Evolutionary conservation across 2,797 vertebrate species (phyloP).

Genomic region (Peromyscus melanophrys): DNA sequence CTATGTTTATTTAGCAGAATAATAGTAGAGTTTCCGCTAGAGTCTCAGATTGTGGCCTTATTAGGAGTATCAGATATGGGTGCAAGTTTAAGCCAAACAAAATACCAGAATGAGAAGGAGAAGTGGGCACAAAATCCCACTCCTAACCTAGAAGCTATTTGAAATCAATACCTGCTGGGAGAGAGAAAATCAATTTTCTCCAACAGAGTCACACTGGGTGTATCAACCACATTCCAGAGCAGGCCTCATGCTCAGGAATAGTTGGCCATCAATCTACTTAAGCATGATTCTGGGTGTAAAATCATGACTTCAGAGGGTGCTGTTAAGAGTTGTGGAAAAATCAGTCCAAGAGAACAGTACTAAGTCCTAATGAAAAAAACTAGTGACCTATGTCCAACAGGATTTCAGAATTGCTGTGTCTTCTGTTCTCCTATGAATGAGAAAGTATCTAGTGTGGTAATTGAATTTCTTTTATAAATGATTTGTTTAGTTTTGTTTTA

Average conservation of each 20-base stretch:
- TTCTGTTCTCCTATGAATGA: not conserved
- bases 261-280: not conserved
- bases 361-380: not conserved
- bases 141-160: not conserved
- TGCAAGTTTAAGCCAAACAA: not conserved
- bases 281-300: not conserved
- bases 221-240: not conserved
- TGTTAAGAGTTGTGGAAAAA: not conserved
- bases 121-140: not conserved
- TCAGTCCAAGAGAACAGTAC: not conserved
- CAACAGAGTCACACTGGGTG: not conserved
- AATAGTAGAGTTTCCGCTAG: not conserved
- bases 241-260: not conserved
- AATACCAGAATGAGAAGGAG: not conserved
- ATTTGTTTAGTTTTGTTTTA: not conserved
- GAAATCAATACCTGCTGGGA: not conserved
- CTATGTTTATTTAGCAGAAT: not conserved
- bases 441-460: not conserved
- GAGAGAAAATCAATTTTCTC: not conserved
- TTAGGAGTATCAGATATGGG: not conserved
- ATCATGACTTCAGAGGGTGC: not conserved
- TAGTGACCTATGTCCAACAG: not conserved
- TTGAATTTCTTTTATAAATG: not conserved
- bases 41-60: not conserved
- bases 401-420: constrained; percentile 26